Conservation (phyloP, 2,888 invertebrate species). For the Oxyteleia sp. region DNA sequence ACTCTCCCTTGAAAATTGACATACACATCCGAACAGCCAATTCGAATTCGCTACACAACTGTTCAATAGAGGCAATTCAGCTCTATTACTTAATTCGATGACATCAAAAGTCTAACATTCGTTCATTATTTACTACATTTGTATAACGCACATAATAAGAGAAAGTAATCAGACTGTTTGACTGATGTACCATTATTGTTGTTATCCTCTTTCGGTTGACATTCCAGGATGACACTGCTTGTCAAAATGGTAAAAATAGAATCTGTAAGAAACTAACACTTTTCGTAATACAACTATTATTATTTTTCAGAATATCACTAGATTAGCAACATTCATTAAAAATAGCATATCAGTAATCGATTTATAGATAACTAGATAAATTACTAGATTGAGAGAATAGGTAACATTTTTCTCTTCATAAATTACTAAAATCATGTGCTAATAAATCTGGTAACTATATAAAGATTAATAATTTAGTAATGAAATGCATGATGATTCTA, state of each 20-base stretch:
- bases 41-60: conserved; percentile 34
- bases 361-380: neutral
- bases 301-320: neutral
- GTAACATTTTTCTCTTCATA: neutral
- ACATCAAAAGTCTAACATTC: conserved; percentile 49
- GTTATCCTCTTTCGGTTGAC: conserved; percentile 35
- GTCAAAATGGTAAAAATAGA: conserved; percentile 9
- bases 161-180: conserved; percentile 60
- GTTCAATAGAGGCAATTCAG: conserved; percentile 56
- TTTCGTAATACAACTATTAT: neutral
- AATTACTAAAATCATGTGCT: neutral
- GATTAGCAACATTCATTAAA: neutral
- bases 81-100: conserved; percentile 54
- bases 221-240: neutral
- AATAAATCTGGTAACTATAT: no score
- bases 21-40: conserved; percentile 27
- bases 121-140: conserved; percentile 51
- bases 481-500: no score
- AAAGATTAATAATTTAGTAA: no score
- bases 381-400: neutral
- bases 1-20: neutral
- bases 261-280: neutral
- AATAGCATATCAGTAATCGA: neutral
- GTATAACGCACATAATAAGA: conserved; percentile 40
- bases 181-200: conserved; percentile 41